Base-by-base conservation (phyloP, 2,888 invertebrate genomes). In the Automeris io region DNA sequence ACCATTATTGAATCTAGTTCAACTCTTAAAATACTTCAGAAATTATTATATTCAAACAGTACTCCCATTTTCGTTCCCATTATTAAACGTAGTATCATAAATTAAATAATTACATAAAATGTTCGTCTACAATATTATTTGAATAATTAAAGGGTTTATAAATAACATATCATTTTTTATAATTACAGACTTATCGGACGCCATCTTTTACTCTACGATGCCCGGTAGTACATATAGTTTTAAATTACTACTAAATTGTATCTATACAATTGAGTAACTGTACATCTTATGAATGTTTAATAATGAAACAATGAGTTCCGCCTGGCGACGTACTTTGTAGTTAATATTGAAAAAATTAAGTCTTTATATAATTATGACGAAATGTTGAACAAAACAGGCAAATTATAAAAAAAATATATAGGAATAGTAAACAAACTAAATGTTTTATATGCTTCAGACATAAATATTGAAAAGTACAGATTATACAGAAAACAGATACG, bases 271-370 rank as follows among this genome's bases (percentile, higher is more conserved):
- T 32, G 23, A 23, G 29, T 29, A 29, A 13, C 8, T 5, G n/a
- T 22, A 56, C 61, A 52, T 59, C 61, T 68, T 66, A 65, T 75
- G 77, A 78, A 79, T 79, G 70, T 73, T 69, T 74, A 78, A 71
- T 57, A 68, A 22, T 18, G 61, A 56, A 63, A 70, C 72, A 73
- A 74, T 68, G 63, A 70, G 61, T 63, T 65, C 57, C 55, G 62
- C 57, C 49, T 54, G 45, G 39, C 54, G 59, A 70, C 70, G 72
- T 70, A 75, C 57, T 42, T 48, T 43, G 76, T 40, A 53, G 74
- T 62, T 61, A 59, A 70, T 41, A 39, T 45, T 57, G 51, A 58
- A 57, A 59, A 45, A 51, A 57, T 58, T 55, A 53, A 51, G 48
- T 38, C 43, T 42, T 25, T 43, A 39, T 23, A 22, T 34, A 34